Percentiles rank a stretch among this genome's conserved stretches.
Conservation (phyloP, 2,113 vertebrate genomes). For the Syngnathoides biaculeatus region DNA sequence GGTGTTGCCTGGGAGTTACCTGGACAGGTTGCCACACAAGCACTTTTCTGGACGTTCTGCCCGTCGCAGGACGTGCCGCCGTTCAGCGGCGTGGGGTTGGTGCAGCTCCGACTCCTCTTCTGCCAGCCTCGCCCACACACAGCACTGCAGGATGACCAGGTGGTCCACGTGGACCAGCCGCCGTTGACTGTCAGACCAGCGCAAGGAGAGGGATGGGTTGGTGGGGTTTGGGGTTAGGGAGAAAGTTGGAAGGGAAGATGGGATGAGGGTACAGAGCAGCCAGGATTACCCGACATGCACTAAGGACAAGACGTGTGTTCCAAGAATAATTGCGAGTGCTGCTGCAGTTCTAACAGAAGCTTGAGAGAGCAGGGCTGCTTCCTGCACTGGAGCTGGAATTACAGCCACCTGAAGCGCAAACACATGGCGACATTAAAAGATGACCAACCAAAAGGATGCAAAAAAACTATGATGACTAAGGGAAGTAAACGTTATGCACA, state of each 20-base stretch:
- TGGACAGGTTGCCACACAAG: constrained; percentile 98
- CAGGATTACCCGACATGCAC: constrained; percentile 78
- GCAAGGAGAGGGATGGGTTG: constrained; percentile 26
- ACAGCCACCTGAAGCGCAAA: constrained; percentile 39
- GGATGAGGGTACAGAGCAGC: constrained; percentile 74
- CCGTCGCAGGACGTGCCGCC: constrained; percentile 97
- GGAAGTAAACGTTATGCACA: constrained; percentile 12
- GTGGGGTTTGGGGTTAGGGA: constrained; percentile 34
- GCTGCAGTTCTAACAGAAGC: constrained; percentile 38
- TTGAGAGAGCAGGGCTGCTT: constrained; percentile 28
- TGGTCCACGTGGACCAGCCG: constrained; percentile 98
- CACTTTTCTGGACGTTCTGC: constrained; percentile 98
- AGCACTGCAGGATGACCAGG: constrained; percentile 96
- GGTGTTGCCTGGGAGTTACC: constrained; percentile 70
- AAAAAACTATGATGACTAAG: constrained; percentile 13
- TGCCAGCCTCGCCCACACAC: constrained; percentile 97
- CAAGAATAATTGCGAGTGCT: constrained; percentile 50
- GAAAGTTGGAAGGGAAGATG: constrained; percentile 51
- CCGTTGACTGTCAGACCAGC: constrained; percentile 83
- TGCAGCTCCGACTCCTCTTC: constrained; percentile 98
- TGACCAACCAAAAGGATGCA: neutral
- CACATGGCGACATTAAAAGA: constrained; percentile 37
- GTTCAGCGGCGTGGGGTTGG: constrained; percentile 97
- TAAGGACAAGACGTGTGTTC: constrained; percentile 40
- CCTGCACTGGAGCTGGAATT: constrained; percentile 34